Percentiles rank a stretch among this genome's conserved stretches.
Conservation (phyloP, 2,113 vertebrate genomes). For the Cynocephalus volans region DNA sequence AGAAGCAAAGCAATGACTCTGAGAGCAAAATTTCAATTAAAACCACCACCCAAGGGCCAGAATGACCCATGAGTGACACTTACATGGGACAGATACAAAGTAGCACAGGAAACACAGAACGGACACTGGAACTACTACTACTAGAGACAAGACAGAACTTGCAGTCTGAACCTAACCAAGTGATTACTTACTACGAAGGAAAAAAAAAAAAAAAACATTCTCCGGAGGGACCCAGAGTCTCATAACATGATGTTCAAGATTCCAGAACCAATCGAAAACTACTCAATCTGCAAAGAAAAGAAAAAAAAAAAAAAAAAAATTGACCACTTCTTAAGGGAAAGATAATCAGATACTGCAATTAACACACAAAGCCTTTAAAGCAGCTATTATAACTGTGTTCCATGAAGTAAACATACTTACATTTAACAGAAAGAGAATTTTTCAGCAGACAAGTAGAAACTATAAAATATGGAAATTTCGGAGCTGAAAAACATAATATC, state of each 20-base stretch:
- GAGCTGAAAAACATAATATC: not conserved
- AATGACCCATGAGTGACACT: not conserved
- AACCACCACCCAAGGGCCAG: not conserved
- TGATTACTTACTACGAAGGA: not conserved
- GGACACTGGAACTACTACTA: not conserved
- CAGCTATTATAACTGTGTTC: not conserved
- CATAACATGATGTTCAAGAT: not conserved
- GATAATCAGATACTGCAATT: not conserved
- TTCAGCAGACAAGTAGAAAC: not conserved
- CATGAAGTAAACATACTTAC: not conserved
- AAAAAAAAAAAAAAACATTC: not conserved
- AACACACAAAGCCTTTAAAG: not conserved
- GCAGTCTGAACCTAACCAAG: not conserved
- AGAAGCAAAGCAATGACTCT: conserved; percentile 10
- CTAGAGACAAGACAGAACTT: not conserved
- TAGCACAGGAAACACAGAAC: not conserved
- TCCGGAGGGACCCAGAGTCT: not conserved
- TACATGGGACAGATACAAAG: not conserved
- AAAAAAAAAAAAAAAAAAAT: not conserved
- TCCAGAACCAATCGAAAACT: not conserved
- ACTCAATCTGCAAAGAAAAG: not conserved
- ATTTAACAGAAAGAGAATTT: not conserved
- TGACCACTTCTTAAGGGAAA: not conserved
- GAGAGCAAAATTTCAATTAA: not conserved
- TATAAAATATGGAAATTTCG: not conserved